Conservation (phyloP, 2,797 vertebrate genomes). For the Gymnocypris eckloni region DNA sequence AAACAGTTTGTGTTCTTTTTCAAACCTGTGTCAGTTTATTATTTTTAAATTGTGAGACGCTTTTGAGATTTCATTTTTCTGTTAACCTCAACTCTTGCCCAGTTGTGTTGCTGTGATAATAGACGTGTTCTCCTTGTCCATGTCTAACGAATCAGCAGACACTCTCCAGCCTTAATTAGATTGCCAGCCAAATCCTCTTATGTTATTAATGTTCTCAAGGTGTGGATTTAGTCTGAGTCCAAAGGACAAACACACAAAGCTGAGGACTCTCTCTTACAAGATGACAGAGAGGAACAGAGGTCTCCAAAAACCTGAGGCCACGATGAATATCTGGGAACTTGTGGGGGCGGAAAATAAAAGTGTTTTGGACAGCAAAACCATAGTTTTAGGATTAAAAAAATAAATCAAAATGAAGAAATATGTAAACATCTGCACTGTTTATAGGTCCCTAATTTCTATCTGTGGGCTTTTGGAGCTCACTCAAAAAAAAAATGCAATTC, state of each 20-base stretch:
- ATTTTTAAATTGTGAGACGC: background rate
- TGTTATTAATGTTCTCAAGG: conserved; percentile 64
- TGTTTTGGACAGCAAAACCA: background rate
- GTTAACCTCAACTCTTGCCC: background rate
- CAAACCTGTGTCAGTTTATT: background rate
- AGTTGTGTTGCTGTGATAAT: conserved; percentile 26
- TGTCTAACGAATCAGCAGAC: conserved; percentile 62
- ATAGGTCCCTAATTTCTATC: background rate
- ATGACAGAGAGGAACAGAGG: background rate
- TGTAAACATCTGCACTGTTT: background rate
- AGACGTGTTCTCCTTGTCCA: conserved; percentile 47
- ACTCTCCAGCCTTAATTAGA: conserved; percentile 65
- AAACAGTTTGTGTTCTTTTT: background rate
- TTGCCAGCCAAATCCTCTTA: conserved; percentile 64
- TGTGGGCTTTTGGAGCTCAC: background rate
- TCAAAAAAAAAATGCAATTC: background rate
- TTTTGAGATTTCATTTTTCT: background rate
- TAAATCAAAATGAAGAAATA: background rate
- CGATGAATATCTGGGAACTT: background rate
- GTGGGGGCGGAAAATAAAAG: background rate
- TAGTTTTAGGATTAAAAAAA: background rate
- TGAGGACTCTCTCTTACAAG: conserved; percentile 2
- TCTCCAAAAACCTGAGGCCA: too few relatives aligned
- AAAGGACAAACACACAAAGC: conserved; percentile 44
- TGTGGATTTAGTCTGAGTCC: conserved; percentile 44